Evolutionary conservation across 2,888 invertebrate genomes (phyloP).

Genomic region (Caenorhabditis imperialis): DNA sequence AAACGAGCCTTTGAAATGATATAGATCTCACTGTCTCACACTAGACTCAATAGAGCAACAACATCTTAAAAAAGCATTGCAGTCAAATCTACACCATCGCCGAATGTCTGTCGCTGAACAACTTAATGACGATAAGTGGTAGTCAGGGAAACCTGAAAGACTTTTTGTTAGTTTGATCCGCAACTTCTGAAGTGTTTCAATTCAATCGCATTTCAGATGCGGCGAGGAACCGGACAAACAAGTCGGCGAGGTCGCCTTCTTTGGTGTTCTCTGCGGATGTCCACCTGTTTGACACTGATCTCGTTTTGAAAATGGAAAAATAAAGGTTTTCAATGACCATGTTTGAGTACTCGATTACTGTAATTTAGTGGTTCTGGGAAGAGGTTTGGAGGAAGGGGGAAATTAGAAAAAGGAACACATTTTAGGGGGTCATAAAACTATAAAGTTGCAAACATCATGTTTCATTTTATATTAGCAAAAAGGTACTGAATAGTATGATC

Average conservation of each 20-base stretch:
- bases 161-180: slow-evolving; percentile 26
- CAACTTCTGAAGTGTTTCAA: neutral
- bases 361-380: too few relatives aligned
- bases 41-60: too few relatives aligned
- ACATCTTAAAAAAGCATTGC: too few relatives aligned
- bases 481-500: too few relatives aligned
- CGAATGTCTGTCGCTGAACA: slow-evolving; percentile 35
- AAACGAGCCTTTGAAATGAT: slow-evolving; percentile 1
- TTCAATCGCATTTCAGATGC: slow-evolving; percentile 21
- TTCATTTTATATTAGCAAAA: too few relatives aligned
- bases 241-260: slow-evolving; percentile 34
- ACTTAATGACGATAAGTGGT: slow-evolving; percentile 6
- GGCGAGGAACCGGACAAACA: slow-evolving; percentile 42
- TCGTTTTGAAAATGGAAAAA: neutral
- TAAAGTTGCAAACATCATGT: too few relatives aligned
- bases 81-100: slow-evolving; percentile 36
- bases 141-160: slow-evolving; percentile 40
- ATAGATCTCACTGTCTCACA: too few relatives aligned
- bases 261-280: slow-evolving; percentile 45
- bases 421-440: too few relatives aligned
- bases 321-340: too few relatives aligned
- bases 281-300: slow-evolving; percentile 22
- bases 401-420: too few relatives aligned
- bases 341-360: too few relatives aligned
- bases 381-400: too few relatives aligned